phyloP scores from a whole-genome alignment of 1,140 invertebrate species.

The Hypsibius dujardini region DNA sequence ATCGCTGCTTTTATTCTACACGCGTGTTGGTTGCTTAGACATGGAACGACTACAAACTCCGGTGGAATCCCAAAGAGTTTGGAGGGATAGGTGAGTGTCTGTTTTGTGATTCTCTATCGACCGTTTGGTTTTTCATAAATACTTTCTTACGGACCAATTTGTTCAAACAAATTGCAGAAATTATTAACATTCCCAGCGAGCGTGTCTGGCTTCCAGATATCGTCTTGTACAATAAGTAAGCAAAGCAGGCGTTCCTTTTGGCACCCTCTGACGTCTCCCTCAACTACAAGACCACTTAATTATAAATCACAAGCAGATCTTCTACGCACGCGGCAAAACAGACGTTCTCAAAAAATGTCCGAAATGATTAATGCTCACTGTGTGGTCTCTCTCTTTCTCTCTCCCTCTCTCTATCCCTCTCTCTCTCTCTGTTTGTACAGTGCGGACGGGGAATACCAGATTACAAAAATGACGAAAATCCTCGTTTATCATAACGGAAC shows the following conservation, averaged over 20 bases:
- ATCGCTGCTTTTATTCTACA: no score
- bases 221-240: conserved; percentile 46
- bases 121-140: conserved; percentile 26
- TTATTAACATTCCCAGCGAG: conserved; percentile 35
- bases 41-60: conserved; percentile 92
- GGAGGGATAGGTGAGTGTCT: conserved; percentile 42
- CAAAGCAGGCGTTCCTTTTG: background rate
- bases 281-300: no score
- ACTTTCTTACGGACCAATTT: no score
- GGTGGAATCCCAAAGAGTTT: conserved; percentile 84
- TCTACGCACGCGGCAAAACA: no score
- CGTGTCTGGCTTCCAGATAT: conserved; percentile 69
- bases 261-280: no score
- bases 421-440: conserved; percentile 25
- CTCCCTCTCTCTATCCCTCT: no score
- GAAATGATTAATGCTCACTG: no score
- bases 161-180: no score
- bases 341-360: no score
- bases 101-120: conserved; percentile 32
- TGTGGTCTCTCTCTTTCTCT: no score
- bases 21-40: conserved; percentile 22
- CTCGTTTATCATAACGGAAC: conserved; percentile 48
- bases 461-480: conserved; percentile 40
- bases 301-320: no score
- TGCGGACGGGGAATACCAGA: conserved; percentile 40